phyloP scores from a whole-genome alignment of 2,888 invertebrate genomes.

The Vanessa cardui region DNA sequence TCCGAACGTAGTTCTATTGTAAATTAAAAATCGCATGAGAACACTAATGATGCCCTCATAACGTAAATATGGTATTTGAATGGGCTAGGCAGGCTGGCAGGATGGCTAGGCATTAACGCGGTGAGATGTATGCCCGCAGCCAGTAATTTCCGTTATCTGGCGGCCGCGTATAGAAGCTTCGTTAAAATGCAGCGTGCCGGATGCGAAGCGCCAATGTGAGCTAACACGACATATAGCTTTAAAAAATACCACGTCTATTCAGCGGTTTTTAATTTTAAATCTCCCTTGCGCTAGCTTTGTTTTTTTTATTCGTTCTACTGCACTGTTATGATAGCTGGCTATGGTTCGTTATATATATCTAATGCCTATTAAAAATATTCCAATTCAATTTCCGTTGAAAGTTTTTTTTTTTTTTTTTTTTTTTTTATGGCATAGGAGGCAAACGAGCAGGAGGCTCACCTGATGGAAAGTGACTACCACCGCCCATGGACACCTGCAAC shows the following conservation, averaged over 20 bases:
- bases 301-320: constrained; percentile 34
- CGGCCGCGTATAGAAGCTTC: constrained; percentile 45
- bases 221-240: constrained; percentile 45
- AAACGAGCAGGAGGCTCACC: no score
- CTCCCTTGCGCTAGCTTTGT: constrained; percentile 41
- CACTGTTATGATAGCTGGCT: constrained; percentile 25
- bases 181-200: constrained; percentile 48
- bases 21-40: constrained; percentile 37
- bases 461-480: no score
- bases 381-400: no score
- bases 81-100: constrained; percentile 33
- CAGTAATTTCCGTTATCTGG: constrained; percentile 53
- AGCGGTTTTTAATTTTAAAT: constrained; percentile 50
- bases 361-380: not conserved
- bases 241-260: constrained; percentile 48
- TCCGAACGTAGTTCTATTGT: constrained; percentile 26
- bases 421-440: no score
- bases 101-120: constrained; percentile 38
- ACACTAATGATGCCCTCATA: constrained; percentile 43
- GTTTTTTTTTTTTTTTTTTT: no score
- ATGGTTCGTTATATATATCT: constrained; percentile 3
- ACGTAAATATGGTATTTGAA: constrained; percentile 50
- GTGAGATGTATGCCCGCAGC: constrained; percentile 45
- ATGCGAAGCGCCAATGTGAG: constrained; percentile 46
- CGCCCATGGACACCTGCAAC: no score